A percentile compares a stretch with the other conserved stretches of the same genome.
phyloP scores from a whole-genome alignment of 2,113 vertebrate genomes.

The Megaceryle torquata region DNA sequence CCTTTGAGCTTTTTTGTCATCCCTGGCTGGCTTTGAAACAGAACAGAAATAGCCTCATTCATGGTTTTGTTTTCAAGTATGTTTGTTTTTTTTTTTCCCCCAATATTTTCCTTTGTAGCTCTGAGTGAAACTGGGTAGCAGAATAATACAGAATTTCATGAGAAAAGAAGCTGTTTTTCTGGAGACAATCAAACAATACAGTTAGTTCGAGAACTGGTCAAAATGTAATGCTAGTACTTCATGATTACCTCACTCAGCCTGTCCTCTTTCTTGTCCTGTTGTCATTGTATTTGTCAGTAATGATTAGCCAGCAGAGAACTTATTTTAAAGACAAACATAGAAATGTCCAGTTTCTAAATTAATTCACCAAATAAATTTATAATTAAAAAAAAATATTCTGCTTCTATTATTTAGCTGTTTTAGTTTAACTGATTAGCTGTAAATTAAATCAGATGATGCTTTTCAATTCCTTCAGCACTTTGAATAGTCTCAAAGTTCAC shows the following conservation, averaged over 20 bases:
- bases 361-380: neutral
- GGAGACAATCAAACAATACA: neutral
- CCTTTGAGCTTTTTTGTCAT: slow-evolving; percentile 1
- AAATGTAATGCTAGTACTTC: neutral
- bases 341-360: neutral
- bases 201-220: neutral
- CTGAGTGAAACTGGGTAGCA: neutral
- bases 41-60: neutral
- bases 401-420: neutral
- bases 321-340: neutral
- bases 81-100: neutral
- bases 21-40: neutral
- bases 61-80: neutral
- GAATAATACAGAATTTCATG: neutral
- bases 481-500: neutral
- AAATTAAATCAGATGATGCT: neutral
- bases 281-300: neutral
- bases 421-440: neutral
- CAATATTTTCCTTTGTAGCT: neutral
- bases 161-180: neutral
- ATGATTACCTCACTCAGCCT: neutral
- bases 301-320: neutral
- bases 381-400: neutral
- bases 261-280: neutral
- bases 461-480: neutral